A percentile compares a stretch with the other conserved stretches of the same genome.
These are phyloP conservation scores for Hedya salicella DNA, from an alignment of 2,888 invertebrate species.

Conservation along the genomic window DNA sequence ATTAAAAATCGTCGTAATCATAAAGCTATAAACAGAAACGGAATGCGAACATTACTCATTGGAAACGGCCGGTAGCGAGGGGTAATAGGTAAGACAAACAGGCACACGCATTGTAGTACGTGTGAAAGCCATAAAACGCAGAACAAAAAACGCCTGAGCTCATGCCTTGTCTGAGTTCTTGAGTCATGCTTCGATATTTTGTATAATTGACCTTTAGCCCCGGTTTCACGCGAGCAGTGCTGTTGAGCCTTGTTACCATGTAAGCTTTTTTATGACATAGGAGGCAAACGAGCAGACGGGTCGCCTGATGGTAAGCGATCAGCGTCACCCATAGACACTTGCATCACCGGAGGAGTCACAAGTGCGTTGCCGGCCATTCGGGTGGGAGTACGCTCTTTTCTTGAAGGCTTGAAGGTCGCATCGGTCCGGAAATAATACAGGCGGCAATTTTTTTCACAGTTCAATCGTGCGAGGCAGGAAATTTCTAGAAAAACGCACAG, in stretches of 20 bases:
- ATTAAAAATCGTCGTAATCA: neutral
- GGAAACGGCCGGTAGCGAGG: constrained; percentile 18
- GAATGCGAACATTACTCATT: constrained; percentile 26
- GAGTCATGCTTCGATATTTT: constrained; percentile 12
- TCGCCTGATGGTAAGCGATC: too few relatives aligned
- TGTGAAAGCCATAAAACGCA: constrained; percentile 31
- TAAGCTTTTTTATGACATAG: too few relatives aligned
- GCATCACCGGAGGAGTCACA: too few relatives aligned
- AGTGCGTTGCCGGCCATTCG: too few relatives aligned
- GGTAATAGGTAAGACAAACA: constrained; percentile 22
- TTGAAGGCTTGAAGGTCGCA: too few relatives aligned
- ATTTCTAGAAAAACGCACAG: too few relatives aligned
- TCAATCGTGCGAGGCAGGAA: too few relatives aligned
- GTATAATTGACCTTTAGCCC: neutral
- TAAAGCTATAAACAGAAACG: constrained; percentile 5
- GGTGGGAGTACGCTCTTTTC: too few relatives aligned
- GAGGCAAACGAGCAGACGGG: too few relatives aligned
- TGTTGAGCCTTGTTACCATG: neutral
- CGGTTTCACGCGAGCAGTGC: neutral
- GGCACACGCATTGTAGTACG: neutral
- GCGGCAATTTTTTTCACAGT: too few relatives aligned
- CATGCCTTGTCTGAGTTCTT: constrained; percentile 6
- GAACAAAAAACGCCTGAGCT: constrained; percentile 20
- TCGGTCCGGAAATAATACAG: too few relatives aligned
- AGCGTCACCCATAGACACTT: too few relatives aligned